Evolutionary conservation across 1,140 invertebrate species (phyloP), one percentile per base, ranked within the genome.

Genomic region (Zaprionus davidi): DNA sequence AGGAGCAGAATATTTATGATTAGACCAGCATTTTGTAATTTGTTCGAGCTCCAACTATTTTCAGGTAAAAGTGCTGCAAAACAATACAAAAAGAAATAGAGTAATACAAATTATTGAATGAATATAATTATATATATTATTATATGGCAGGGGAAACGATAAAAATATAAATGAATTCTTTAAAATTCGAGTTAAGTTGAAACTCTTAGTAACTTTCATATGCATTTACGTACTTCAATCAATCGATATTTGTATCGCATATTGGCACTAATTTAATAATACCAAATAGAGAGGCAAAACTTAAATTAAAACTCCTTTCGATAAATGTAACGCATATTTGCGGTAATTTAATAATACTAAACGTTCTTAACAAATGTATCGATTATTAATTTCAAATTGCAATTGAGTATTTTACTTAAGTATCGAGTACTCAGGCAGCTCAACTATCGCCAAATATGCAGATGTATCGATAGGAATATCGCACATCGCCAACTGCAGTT

Each of bases 401-500:
- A 44, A 46, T 11, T 46, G 7, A 20, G 41, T 46, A 46, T 17
- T 17, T 7, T 0, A 6, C 41, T 17, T 2, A 11, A 34, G 46
- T 22, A 49, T 24, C 46, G 46, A 51, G 46, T 24, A 51, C 46
- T 41, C 2, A n/a, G 12, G 20, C 3, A 12, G 20, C 46, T 12
- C n/a, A 46, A 17, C 41, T 44, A 60, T 46, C 58, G 58, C 26
- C 9, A 24, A 38, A 60, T 15, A 46, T 46, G 41, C 41, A 17
- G 41, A 46, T 46, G 53, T 44, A 68, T 55, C 44, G 64, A 22
- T 53, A 65, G 13, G 5, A 20, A 5, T 7, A 6, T 28, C 41
- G 63, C 51, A 41, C 63, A 66, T 44, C 64, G 13, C 64, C 53
- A 53, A 38, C 13, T 51, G 56, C 26, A 55, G 28, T 34, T 11